phyloP scores from a whole-genome alignment of 2,888 invertebrate genomes.

The Phyllotreta striolata region DNA sequence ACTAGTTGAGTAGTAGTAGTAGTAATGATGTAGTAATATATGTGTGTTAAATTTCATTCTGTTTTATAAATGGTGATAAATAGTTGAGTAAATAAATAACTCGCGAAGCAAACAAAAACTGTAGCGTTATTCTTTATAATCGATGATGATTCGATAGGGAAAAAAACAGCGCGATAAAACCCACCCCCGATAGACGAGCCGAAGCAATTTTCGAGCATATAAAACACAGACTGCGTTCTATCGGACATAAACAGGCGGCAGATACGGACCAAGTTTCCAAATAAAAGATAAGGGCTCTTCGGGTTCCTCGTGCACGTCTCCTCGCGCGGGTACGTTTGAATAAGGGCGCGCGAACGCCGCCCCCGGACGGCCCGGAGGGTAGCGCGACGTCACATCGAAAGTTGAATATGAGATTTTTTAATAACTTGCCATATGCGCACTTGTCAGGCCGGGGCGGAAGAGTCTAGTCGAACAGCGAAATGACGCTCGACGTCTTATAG shows the following conservation, averaged over 20 bases:
- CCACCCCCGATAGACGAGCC: conserved; percentile 29
- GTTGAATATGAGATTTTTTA: conserved; percentile 52
- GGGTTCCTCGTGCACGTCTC: conserved; percentile 37
- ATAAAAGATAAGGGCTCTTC: conserved; percentile 53
- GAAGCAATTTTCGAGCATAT: conserved; percentile 50
- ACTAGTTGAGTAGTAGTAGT: too few relatives aligned
- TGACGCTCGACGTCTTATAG: conserved; percentile 24
- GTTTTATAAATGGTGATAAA: background rate
- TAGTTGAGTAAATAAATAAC: too few relatives aligned
- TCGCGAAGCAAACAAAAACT: too few relatives aligned
- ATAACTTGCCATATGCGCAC: conserved; percentile 48
- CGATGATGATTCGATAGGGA: conserved; percentile 2
- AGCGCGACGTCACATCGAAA: conserved; percentile 47
- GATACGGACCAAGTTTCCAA: conserved; percentile 55
- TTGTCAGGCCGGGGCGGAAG: conserved; percentile 43
- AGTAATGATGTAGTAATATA: too few relatives aligned
- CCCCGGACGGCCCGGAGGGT: conserved; percentile 48
- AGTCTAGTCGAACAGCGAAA: conserved; percentile 33
- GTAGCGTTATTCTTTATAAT: background rate
- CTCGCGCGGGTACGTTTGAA: conserved; percentile 32
- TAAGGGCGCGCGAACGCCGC: conserved; percentile 39
- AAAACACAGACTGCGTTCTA: conserved; percentile 51
- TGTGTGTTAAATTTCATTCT: background rate
- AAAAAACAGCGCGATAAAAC: conserved; percentile 18
- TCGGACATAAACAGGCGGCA: conserved; percentile 52